These are phyloP conservation scores for Sycobia sp. DNA, from an alignment of 1,140 invertebrate species.

Conservation along the genomic window DNA sequence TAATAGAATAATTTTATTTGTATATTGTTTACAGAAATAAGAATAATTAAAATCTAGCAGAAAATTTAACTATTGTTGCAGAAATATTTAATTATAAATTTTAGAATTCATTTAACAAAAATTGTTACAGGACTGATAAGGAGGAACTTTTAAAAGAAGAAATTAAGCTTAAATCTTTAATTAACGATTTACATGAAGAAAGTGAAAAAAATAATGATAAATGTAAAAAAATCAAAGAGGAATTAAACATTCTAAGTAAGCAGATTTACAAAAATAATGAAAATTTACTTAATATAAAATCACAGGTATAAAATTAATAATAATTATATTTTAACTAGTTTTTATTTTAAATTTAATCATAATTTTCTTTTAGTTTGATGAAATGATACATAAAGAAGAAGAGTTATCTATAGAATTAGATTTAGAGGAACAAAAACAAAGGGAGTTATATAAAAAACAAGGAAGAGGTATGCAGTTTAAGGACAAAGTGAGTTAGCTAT, in stretches of 20 bases:
- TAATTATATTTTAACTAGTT: neutral
- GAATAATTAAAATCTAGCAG: too few relatives aligned
- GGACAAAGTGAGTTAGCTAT: slow-evolving; percentile 63
- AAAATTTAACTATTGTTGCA: too few relatives aligned
- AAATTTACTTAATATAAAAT: slow-evolving; percentile 74
- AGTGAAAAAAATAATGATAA: slow-evolving; percentile 93
- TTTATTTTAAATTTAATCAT: slow-evolving; percentile 8
- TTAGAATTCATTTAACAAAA: too few relatives aligned
- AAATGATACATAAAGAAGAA: slow-evolving; percentile 91
- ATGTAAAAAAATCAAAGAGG: slow-evolving; percentile 87
- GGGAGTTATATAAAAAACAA: slow-evolving; percentile 98
- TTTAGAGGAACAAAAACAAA: slow-evolving; percentile 96
- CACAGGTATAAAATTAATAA: slow-evolving; percentile 43
- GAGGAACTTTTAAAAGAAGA: slow-evolving; percentile 93
- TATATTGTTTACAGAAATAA: too few relatives aligned
- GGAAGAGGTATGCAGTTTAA: slow-evolving; percentile 96
- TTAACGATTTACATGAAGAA: slow-evolving; percentile 95
- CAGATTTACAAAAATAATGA: slow-evolving; percentile 89
- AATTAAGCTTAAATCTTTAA: slow-evolving; percentile 92
- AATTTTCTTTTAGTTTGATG: slow-evolving; percentile 76
- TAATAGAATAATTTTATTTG: too few relatives aligned
- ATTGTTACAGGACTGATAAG: too few relatives aligned
- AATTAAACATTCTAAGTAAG: slow-evolving; percentile 84
- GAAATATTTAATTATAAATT: too few relatives aligned
- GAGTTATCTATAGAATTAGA: slow-evolving; percentile 82